A percentile compares a stretch with the other conserved stretches of the same genome.
Conservation (phyloP, 2,113 vertebrate genomes). For the Spilogale gracilis region DNA sequence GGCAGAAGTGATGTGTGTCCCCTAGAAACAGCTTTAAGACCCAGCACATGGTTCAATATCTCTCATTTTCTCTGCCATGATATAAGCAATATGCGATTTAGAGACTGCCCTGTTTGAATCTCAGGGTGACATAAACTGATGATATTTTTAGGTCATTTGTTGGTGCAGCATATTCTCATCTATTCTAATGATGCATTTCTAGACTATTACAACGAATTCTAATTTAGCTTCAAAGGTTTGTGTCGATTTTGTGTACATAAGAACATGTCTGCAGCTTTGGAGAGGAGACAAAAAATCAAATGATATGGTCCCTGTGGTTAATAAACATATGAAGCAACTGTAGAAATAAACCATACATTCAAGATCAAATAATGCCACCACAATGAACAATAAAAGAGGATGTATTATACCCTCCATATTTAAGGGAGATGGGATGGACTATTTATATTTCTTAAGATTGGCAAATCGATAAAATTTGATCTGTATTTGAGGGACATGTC, state of each 20-base stretch:
- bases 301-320: not conserved
- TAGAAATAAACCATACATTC: not conserved
- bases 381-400: not conserved
- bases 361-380: conserved; percentile 15
- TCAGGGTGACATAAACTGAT: not conserved
- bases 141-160: conserved; percentile 3
- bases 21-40: conserved; percentile 9
- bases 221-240: conserved; percentile 9
- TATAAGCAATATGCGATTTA: not conserved
- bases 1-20: not conserved
- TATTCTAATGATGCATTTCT: not conserved
- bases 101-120: not conserved
- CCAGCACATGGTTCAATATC: not conserved
- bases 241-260: not conserved
- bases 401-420: not conserved
- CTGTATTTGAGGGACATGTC: not conserved
- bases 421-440: not conserved
- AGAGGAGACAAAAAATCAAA: not conserved
- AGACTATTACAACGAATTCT: not conserved
- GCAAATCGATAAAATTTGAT: conserved; percentile 34
- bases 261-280: not conserved
- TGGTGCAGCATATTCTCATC: not conserved
- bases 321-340: not conserved
- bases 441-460: conserved; percentile 50
- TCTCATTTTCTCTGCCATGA: not conserved